Evolutionary conservation across 23 tunicate genomes (phyloP).

Genomic region (Halocynthia roretzi): DNA sequence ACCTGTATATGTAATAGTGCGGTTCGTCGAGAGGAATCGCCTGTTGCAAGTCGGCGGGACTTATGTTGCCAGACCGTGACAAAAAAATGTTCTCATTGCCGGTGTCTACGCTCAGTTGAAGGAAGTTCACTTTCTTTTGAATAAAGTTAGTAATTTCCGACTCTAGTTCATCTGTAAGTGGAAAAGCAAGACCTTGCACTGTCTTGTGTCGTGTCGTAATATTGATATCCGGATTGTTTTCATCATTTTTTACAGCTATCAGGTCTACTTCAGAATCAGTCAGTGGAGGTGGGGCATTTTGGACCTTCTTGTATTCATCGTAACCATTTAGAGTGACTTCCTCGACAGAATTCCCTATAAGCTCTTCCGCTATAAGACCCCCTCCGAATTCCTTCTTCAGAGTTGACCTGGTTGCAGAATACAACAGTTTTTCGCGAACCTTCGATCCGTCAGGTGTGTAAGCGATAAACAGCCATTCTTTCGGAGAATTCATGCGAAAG

Average conservation of each 20-base stretch:
- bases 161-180: conserved; percentile 40
- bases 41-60: conserved; percentile 35
- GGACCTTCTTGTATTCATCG: conserved; percentile 27
- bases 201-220: conserved; percentile 63
- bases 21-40: conserved; percentile 40
- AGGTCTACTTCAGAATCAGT: conserved; percentile 74
- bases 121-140: conserved; percentile 36
- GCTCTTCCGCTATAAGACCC: conserved; percentile 47
- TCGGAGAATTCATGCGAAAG: conserved; percentile 30
- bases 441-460: conserved; percentile 73
- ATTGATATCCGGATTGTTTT: conserved; percentile 43
- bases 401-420: conserved; percentile 84
- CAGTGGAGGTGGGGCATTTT: conserved; percentile 79
- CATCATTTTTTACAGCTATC: conserved; percentile 36
- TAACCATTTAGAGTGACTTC: conserved; percentile 66
- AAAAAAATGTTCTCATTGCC: conserved; percentile 48
- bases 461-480: conserved; percentile 64
- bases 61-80: conserved; percentile 22
- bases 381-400: conserved; percentile 75
- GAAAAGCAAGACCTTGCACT: conserved; percentile 51
- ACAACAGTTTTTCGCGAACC: conserved; percentile 76
- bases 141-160: conserved; percentile 33
- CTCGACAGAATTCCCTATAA: conserved; percentile 36
- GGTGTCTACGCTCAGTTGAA: conserved; percentile 64
- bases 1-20: conserved; percentile 65